Conservation (phyloP, 2,113 vertebrate species). For the Amia ocellicauda region DNA sequence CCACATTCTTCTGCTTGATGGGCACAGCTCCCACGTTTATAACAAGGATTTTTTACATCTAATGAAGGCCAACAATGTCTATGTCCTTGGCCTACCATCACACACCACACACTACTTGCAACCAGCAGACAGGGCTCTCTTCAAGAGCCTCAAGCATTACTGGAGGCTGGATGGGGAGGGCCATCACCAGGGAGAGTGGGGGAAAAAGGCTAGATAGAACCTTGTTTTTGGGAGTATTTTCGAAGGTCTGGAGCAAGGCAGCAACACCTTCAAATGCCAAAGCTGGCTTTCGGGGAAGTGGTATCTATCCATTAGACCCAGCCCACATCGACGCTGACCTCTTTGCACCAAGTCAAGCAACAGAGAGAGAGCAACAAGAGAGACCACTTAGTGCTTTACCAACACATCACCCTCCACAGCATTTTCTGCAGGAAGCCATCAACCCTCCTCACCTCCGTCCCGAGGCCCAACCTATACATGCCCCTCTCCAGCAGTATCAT, state of each 20-base stretch:
- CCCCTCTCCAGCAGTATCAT: not conserved
- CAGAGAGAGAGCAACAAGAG: not conserved
- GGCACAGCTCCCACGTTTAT: slow-evolving; percentile 17
- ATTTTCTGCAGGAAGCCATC: too few relatives aligned
- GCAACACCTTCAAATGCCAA: slow-evolving; percentile 20
- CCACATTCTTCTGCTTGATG: slow-evolving; percentile 15
- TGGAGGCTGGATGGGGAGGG: slow-evolving; percentile 8
- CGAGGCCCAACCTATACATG: not conserved
- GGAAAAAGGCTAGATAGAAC: slow-evolving; percentile 7
- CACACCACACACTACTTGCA: slow-evolving; percentile 16
- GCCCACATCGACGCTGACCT: not conserved
- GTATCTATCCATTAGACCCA: slow-evolving; percentile 16
- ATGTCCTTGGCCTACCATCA: slow-evolving; percentile 11
- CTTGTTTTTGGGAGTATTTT: slow-evolving; percentile 11
- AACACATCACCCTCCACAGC: too few relatives aligned
- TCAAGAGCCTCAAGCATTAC: slow-evolving; percentile 5
- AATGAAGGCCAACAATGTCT: slow-evolving; percentile 9
- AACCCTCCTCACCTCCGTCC: not conserved
- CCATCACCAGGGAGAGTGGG: not conserved
- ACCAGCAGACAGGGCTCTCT: slow-evolving; percentile 21
- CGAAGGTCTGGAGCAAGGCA: slow-evolving; percentile 4
- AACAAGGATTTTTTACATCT: not conserved
- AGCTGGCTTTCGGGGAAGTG: slow-evolving; percentile 11
- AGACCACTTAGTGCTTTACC: too few relatives aligned
- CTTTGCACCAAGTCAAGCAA: slow-evolving; percentile 10